Evolutionary conservation across 2,113 vertebrate species (phyloP), one percentile per base, ranked within the genome.

Genomic region (Melanostigma gelatinosum): DNA sequence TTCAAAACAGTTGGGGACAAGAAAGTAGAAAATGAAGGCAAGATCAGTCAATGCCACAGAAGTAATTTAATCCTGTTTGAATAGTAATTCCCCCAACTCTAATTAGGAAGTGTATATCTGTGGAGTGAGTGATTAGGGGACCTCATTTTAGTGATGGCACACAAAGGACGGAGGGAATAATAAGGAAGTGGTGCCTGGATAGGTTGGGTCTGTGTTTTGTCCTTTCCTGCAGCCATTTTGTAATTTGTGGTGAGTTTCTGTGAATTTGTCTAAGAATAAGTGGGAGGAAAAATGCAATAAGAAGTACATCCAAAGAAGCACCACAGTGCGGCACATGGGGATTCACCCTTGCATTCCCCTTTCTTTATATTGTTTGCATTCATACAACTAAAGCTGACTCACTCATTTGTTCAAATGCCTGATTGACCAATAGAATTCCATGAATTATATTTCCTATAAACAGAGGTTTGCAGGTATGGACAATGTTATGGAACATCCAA

Each of bases 1-100:
- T 75, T 75, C 42, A 64, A 83, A 90, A 74, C 18, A 82, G 65
- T 79, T 64, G 61, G 85, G 60, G 42, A 82, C 67, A 72, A 65
- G 77, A 85, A 77, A 85, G 85, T 82, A 77, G 63, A 60, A 89
- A 88, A 85, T 75, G 81, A 79, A 86, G 63, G 80, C 69, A 57
- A 89, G 75, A 92, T 86, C 83, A 85, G 86, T 90, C 85, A 88
- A 83, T 76, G 76, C 80, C 73, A 83, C 72, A 79, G 55, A 84
- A 69, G 79, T 88, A 89, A 88, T 86, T 87, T 89, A 86, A 72
- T 89, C 86, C 85, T 84, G 85, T 90, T 87, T 83, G 80, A 90
- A 88, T 72, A 88, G 72, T 83, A 90, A 86, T 90, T 90, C 65
- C 68, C 82, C 81, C 72, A 79, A 48, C 81, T 86, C 83, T 87